Percentiles rank a stretch among this genome's conserved stretches.
Conservation (phyloP, 2,797 vertebrate species). For the Lepidocolaptes lacrymiger region DNA sequence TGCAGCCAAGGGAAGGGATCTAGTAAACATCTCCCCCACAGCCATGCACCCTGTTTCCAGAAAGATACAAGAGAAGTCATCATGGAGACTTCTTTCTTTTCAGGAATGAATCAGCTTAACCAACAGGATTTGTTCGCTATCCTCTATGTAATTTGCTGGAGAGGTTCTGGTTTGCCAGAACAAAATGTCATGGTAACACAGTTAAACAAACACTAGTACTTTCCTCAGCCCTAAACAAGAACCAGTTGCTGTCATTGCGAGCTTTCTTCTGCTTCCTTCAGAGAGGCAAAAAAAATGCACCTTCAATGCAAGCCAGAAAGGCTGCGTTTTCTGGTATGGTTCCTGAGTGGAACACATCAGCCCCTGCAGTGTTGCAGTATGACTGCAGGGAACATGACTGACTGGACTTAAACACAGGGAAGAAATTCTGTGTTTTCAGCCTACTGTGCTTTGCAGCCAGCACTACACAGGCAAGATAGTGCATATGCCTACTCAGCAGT, state of each 20-base stretch:
- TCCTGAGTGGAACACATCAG: neutral
- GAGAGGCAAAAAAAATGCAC: neutral
- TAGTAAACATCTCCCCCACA: neutral
- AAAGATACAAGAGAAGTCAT: neutral
- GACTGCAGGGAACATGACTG: neutral
- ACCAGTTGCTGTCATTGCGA: neutral
- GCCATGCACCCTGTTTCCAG: neutral
- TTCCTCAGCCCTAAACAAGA: neutral
- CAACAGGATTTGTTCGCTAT: neutral
- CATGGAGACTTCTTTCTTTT: neutral
- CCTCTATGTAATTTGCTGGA: neutral
- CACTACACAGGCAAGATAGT: neutral
- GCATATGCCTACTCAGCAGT: neutral
- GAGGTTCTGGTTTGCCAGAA: neutral
- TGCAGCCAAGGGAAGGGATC: neutral
- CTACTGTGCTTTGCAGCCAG: neutral
- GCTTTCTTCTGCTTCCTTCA: neutral
- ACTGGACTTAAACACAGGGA: neutral
- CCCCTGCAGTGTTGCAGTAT: neutral
- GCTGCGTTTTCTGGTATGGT: rapidly evolving
- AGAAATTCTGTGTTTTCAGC: neutral
- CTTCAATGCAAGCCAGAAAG: neutral
- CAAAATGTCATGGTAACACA: neutral
- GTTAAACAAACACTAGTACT: neutral
- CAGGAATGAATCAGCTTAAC: neutral